A percentile compares a stretch with the other conserved stretches of the same genome.
Conservation (phyloP, 92 coral and sea anemone genomes). For the Pocillopora meandrina region DNA sequence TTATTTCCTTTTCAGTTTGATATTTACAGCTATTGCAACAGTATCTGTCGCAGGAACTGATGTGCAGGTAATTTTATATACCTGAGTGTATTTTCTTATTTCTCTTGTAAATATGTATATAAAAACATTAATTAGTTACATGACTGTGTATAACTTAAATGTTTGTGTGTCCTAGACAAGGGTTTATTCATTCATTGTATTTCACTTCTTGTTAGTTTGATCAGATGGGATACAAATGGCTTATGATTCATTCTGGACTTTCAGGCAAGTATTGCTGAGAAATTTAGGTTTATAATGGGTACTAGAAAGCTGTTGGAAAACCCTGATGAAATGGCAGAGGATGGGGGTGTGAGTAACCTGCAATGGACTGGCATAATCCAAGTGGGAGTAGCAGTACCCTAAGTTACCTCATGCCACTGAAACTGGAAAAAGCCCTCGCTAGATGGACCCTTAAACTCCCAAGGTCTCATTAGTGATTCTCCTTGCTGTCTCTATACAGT, state of each 20-base stretch:
- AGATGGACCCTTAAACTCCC: no score
- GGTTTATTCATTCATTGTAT: neutral
- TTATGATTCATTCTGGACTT: conserved; percentile 64
- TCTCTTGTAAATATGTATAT: neutral
- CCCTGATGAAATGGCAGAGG: no score
- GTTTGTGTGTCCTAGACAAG: neutral
- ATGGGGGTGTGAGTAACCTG: no score
- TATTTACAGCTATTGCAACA: conserved; percentile 40
- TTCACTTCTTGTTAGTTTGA: conserved; percentile 45
- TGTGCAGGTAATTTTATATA: conserved; percentile 32
- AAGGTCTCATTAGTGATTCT: no score
- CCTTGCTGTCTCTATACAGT: no score
- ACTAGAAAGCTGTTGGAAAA: no score
- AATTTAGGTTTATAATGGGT: neutral
- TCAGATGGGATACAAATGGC: conserved; percentile 76
- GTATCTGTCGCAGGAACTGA: conserved; percentile 45
- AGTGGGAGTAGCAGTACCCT: no score
- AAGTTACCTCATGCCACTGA: no score
- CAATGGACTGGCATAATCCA: no score
- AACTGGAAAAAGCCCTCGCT: no score
- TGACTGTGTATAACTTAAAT: neutral
- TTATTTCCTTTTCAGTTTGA: conserved; percentile 36
- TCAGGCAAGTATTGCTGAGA: conserved; percentile 43
- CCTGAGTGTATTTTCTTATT: neutral
- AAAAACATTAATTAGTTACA: no score